Percentiles rank a stretch among this genome's conserved stretches.
These are phyloP conservation scores for Bradysia coprophila DNA, from an alignment of 1,140 invertebrate genomes.

Conservation along the genomic window DNA sequence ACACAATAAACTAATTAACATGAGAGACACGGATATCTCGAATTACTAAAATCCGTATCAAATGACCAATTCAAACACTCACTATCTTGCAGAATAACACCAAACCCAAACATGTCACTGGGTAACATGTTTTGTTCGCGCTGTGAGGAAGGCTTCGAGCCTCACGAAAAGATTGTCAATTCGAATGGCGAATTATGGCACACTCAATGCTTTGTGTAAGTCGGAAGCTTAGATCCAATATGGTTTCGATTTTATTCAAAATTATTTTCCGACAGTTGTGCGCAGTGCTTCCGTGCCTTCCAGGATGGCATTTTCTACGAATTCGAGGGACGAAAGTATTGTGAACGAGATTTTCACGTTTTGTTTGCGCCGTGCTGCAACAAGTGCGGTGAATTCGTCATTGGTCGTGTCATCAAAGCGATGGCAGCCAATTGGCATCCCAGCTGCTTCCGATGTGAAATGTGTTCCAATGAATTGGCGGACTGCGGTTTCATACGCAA, in stretches of 20 bases:
- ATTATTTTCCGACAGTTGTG: conserved; percentile 52
- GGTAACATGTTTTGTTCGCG: conserved; percentile 85
- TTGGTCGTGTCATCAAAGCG: conserved; percentile 96
- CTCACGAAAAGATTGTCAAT: conserved; percentile 97
- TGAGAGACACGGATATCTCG: too few relatives aligned
- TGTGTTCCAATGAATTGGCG: conserved; percentile 78
- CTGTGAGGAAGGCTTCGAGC: conserved; percentile 84
- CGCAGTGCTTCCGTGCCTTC: conserved; percentile 96
- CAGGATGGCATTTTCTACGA: conserved; percentile 97
- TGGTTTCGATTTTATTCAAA: neutral
- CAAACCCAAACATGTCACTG: conserved; percentile 29
- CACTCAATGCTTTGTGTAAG: conserved; percentile 97
- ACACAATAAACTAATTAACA: too few relatives aligned
- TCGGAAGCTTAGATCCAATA: conserved; percentile 10
- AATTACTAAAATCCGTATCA: too few relatives aligned
- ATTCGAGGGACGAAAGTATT: conserved; percentile 98
- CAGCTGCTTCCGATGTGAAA: conserved; percentile 88
- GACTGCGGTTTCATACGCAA: conserved; percentile 96
- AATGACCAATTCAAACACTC: too few relatives aligned
- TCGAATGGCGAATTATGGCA: conserved; percentile 98
- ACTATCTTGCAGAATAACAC: too few relatives aligned
- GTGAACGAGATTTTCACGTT: conserved; percentile 98
- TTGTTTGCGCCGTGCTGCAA: conserved; percentile 96
- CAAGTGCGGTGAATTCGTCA: conserved; percentile 92
- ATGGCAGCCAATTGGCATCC: conserved; percentile 99